Percentiles rank a stretch among this genome's conserved stretches.
phyloP scores from a whole-genome alignment of 2,888 invertebrate species.

The Girardia tigrina region DNA sequence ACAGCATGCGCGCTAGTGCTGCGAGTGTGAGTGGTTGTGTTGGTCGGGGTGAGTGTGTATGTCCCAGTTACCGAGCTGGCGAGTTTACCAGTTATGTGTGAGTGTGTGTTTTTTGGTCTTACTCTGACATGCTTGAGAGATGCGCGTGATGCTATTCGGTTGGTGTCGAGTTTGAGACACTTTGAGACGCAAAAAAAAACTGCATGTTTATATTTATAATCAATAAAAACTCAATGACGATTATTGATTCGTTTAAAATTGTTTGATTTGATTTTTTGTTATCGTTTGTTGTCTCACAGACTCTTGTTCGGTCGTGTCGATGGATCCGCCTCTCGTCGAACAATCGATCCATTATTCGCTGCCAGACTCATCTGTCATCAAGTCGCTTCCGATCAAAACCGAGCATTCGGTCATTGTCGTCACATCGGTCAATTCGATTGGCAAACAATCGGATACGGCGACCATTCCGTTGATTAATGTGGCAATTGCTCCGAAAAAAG shows the following conservation, averaged over 20 bases:
- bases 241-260: slow-evolving; percentile 9
- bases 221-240: background rate
- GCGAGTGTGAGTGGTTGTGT: too few species aligned
- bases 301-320: too few species aligned
- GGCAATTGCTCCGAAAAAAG: background rate
- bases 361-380: background rate
- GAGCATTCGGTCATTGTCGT: background rate
- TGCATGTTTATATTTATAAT: slow-evolving; percentile 9
- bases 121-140: slow-evolving; percentile 23
- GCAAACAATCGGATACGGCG: background rate
- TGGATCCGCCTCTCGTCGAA: background rate
- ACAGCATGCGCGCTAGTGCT: background rate
- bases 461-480: too few species aligned
- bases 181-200: slow-evolving; percentile 21
- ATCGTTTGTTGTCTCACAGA: too few species aligned
- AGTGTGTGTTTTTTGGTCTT: slow-evolving; percentile 6
- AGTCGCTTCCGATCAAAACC: background rate
- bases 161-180: slow-evolving; percentile 20
- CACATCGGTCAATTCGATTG: background rate
- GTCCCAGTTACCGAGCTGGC: slow-evolving; percentile 16
- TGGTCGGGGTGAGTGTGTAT: slow-evolving; percentile 7
- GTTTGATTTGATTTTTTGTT: too few species aligned
- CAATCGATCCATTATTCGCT: background rate
- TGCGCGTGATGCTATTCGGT: slow-evolving; percentile 20
- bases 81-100: slow-evolving; percentile 10